phyloP scores from a whole-genome alignment of 2,888 invertebrate genomes.

The Creontiades dilutus region DNA sequence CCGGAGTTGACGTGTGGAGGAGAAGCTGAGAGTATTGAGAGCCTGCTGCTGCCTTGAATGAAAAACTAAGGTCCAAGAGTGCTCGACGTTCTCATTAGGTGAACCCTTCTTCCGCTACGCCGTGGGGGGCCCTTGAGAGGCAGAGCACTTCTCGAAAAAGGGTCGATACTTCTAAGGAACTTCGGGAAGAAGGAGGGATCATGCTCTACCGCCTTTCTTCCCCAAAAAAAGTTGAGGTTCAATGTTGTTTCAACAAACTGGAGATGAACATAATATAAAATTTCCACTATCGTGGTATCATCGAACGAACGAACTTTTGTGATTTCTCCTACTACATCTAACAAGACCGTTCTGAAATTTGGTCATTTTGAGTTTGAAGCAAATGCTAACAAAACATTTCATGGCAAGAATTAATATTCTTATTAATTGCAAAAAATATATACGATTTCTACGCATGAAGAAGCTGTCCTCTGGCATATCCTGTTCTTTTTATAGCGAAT shows the following conservation, averaged over 20 bases:
- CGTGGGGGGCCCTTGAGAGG: slow-evolving; percentile 47
- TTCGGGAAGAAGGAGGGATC: slow-evolving; percentile 34
- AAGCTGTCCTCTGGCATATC: too few species aligned
- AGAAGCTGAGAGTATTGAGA: slow-evolving; percentile 44
- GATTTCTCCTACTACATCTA: too few species aligned
- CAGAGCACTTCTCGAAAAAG: slow-evolving; percentile 4
- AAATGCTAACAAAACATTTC: too few species aligned
- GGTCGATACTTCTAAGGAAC: slow-evolving; percentile 63
- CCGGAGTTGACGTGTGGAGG: slow-evolving; percentile 59
- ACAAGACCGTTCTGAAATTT: too few species aligned
- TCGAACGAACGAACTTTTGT: background rate
- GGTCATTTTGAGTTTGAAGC: too few species aligned
- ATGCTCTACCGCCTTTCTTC: slow-evolving; percentile 48
- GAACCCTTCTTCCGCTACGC: slow-evolving; percentile 51
- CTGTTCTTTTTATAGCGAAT: too few species aligned
- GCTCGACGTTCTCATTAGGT: slow-evolving; percentile 70
- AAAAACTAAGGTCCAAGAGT: slow-evolving; percentile 69
- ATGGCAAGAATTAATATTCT: too few species aligned
- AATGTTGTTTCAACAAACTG: background rate
- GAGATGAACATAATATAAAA: background rate
- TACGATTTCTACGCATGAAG: too few species aligned
- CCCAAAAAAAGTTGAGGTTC: background rate
- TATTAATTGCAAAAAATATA: too few species aligned
- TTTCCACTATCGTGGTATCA: background rate
- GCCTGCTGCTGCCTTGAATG: slow-evolving; percentile 61